These are phyloP conservation scores for Ceratitis capitata DNA, from an alignment of 1,140 invertebrate species.

Conservation along the genomic window DNA sequence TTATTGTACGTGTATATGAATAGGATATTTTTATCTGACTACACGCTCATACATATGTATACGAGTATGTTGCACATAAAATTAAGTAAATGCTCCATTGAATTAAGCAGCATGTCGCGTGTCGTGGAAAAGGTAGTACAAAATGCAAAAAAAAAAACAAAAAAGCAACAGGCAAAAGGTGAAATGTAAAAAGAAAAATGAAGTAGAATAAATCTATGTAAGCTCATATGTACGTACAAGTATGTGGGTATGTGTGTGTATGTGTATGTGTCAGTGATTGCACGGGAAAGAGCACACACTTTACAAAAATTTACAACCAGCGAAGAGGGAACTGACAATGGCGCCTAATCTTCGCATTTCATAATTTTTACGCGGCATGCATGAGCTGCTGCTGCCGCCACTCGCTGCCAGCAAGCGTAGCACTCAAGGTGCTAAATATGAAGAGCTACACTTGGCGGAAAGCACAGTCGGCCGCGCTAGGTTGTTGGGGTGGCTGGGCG, in stretches of 20 bases:
- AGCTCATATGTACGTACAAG: neutral
- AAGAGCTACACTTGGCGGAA: neutral
- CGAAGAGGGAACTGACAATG: constrained; percentile 29
- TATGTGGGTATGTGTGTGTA: neutral
- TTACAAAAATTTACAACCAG: constrained; percentile 3
- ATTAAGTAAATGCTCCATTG: neutral
- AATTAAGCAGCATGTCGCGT: constrained; percentile 21
- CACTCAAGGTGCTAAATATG: constrained; percentile 10
- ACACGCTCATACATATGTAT: no score
- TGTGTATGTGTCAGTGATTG: neutral
- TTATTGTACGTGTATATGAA: neutral
- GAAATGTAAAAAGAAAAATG: neutral
- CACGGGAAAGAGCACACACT: neutral
- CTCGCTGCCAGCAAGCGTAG: neutral
- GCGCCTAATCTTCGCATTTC: constrained; percentile 34
- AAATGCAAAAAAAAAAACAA: neutral
- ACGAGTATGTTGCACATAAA: neutral
- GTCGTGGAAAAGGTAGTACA: neutral
- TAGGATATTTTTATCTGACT: neutral
- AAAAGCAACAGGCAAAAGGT: neutral
- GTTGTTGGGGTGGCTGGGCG: neutral
- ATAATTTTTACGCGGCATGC: constrained; percentile 29
- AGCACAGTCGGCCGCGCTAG: no score
- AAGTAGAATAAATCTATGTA: constrained; percentile 1
- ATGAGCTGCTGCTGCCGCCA: no score